These are phyloP conservation scores for Plutomurus gul DNA, from an alignment of 1,140 invertebrate species.

Conservation along the genomic window DNA sequence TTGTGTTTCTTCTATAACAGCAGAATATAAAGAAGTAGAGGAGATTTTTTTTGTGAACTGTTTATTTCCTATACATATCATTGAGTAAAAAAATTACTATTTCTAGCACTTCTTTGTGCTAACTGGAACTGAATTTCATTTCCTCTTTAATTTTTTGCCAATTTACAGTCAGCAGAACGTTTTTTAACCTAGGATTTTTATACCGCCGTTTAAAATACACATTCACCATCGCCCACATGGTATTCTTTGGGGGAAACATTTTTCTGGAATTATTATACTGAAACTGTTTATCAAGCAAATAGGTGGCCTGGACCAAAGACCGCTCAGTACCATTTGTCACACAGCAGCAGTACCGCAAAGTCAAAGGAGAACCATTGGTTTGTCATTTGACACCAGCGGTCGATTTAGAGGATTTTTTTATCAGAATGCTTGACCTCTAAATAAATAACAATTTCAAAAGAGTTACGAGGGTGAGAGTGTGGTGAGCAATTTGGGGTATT, in stretches of 20 bases:
- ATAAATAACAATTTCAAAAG: conserved; percentile 14
- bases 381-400: not conserved
- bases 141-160: not conserved
- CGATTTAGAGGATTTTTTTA: not conserved
- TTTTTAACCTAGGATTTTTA: no score
- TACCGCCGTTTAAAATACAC: not conserved
- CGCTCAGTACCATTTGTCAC: conserved; percentile 7
- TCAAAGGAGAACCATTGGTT: not conserved
- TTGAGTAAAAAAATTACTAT: not conserved
- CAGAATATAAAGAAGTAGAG: no score
- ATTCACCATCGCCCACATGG: no score
- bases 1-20: not conserved
- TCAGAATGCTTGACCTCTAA: conserved; percentile 12
- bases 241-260: not conserved
- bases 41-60: no score
- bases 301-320: not conserved
- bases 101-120: not conserved
- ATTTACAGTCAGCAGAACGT: not conserved
- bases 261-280: not conserved
- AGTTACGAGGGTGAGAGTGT: conserved; percentile 13
- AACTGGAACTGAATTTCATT: conserved; percentile 17
- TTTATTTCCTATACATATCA: not conserved
- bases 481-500: not conserved
- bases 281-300: not conserved
- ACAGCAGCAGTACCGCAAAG: not conserved